Evolutionary conservation across 2,113 vertebrate species (phyloP).

Genomic region (Girardinichthys multiradiatus): DNA sequence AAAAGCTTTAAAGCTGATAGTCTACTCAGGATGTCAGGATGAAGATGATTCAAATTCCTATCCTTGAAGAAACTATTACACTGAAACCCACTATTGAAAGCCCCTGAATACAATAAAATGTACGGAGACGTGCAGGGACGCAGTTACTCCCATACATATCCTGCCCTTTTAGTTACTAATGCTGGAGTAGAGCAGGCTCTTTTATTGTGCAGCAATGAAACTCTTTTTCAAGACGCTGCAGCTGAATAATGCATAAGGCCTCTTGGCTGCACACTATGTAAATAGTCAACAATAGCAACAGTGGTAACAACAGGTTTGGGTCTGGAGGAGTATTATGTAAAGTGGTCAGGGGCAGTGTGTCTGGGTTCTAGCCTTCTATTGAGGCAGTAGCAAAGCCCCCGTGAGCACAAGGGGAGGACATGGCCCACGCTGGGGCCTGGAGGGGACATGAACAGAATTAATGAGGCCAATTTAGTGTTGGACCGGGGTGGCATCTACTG

Average conservation of each 20-base stretch:
- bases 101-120: slow-evolving; percentile 73
- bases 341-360: slow-evolving; percentile 65
- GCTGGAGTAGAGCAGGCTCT: slow-evolving; percentile 67
- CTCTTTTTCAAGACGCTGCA: slow-evolving; percentile 75
- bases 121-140: slow-evolving; percentile 62
- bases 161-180: slow-evolving; percentile 71
- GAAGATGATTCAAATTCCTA: slow-evolving; percentile 68
- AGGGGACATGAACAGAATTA: slow-evolving; percentile 74
- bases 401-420: slow-evolving; percentile 42
- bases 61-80: slow-evolving; percentile 60
- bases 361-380: slow-evolving; percentile 66
- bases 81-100: slow-evolving; percentile 77
- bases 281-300: slow-evolving; percentile 78
- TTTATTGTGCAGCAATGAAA: slow-evolving; percentile 78
- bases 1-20: slow-evolving; percentile 60
- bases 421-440: slow-evolving; percentile 47
- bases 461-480: slow-evolving; percentile 73
- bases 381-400: slow-evolving; percentile 52
- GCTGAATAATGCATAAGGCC: slow-evolving; percentile 83
- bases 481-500: slow-evolving; percentile 57
- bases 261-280: slow-evolving; percentile 77
- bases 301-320: slow-evolving; percentile 78
- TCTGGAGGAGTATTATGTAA: slow-evolving; percentile 73
- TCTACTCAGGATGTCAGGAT: slow-evolving; percentile 18
- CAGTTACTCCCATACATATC: slow-evolving; percentile 57